phyloP scores from a whole-genome alignment of 2,113 vertebrate genomes.

The Bujurquina vittata region DNA sequence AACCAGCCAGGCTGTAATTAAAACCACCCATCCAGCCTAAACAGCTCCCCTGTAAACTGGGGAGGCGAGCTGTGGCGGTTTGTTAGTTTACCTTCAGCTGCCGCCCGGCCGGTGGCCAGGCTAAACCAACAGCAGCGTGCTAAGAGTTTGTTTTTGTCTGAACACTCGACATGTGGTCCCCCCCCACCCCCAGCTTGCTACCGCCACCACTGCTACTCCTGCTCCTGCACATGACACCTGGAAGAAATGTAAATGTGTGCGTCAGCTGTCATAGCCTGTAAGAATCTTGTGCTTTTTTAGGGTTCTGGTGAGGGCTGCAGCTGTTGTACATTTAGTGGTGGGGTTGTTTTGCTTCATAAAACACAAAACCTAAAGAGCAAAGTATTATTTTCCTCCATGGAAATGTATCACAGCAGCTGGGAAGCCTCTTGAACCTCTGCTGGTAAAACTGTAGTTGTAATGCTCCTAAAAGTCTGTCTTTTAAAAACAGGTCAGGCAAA shows the following conservation, averaged over 20 bases:
- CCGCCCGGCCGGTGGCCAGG: conserved; percentile 8
- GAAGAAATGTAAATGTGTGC: conserved; percentile 37
- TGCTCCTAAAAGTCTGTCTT: neutral
- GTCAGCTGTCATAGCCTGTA: conserved; percentile 22
- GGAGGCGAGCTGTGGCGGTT: conserved; percentile 14
- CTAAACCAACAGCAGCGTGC: conserved; percentile 37
- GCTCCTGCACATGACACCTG: conserved; percentile 35
- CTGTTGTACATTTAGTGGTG: neutral
- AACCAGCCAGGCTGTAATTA: conserved; percentile 41
- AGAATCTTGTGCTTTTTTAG: conserved; percentile 9
- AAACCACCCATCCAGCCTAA: conserved; percentile 36
- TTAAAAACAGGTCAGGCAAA: neutral
- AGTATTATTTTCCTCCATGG: too few relatives aligned
- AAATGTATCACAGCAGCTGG: neutral
- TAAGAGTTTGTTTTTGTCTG: conserved; percentile 27
- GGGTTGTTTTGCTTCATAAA: too few relatives aligned
- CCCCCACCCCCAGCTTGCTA: neutral
- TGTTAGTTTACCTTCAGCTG: conserved; percentile 55
- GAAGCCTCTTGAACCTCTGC: neutral
- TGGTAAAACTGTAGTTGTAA: neutral
- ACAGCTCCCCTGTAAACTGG: neutral
- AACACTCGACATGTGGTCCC: conserved; percentile 32
- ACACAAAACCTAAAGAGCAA: too few relatives aligned
- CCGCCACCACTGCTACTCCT: neutral
- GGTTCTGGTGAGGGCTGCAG: conserved; percentile 44